A percentile compares a stretch with the other conserved stretches of the same genome.
phyloP scores from a whole-genome alignment of 2,113 vertebrate genomes.

The Spermophilus dauricus region DNA sequence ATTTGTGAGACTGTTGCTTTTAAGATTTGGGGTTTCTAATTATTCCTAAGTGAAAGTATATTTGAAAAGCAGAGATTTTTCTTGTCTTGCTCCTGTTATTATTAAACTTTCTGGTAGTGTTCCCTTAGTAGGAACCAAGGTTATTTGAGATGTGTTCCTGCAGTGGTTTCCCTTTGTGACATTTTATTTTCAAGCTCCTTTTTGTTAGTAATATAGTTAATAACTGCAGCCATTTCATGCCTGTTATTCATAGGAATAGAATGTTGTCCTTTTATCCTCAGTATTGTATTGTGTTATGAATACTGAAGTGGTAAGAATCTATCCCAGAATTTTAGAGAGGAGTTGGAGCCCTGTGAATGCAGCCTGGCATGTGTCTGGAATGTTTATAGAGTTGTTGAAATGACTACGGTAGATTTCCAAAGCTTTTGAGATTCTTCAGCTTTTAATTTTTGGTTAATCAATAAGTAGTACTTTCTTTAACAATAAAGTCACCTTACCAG shows the following conservation, averaged over 20 bases:
- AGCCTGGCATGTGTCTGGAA: background rate
- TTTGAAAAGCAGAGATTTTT: constrained; percentile 62
- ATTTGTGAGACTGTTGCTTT: constrained; percentile 51
- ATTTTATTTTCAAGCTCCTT: constrained; percentile 51
- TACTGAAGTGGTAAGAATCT: background rate
- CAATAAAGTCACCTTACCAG: background rate
- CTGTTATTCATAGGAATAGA: background rate
- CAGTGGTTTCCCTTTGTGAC: background rate
- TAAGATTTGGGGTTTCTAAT: background rate
- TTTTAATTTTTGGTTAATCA: background rate
- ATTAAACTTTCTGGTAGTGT: constrained; percentile 36
- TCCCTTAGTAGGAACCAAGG: constrained; percentile 27
- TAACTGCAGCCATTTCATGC: background rate
- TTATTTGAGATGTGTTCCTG: constrained; percentile 68
- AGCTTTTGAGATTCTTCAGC: background rate
- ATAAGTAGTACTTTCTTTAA: constrained; percentile 32
- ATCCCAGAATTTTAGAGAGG: background rate
- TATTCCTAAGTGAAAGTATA: constrained; percentile 56
- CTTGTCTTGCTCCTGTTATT: constrained; percentile 50
- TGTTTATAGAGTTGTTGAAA: background rate
- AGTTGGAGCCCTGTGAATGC: background rate
- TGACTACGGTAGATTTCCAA: background rate
- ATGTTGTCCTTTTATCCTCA: background rate
- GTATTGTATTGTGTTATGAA: background rate
- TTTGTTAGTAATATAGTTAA: background rate